Conservation (phyloP, 2,888 invertebrate genomes). For the Lomographa bimaculata region DNA sequence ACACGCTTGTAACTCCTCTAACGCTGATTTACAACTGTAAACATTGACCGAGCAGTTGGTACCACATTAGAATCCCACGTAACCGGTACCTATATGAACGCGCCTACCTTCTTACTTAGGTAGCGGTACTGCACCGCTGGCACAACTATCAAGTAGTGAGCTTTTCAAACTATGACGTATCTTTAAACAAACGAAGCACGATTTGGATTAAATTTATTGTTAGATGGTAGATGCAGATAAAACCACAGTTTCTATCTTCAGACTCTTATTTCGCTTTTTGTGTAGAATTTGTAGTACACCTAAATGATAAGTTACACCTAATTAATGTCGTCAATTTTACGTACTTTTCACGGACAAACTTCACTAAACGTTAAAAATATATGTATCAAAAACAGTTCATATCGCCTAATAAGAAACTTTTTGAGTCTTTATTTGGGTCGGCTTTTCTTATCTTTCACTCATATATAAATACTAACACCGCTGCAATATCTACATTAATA, state of each 20-base stretch:
- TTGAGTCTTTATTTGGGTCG: too few relatives aligned
- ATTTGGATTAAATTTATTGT: conserved; percentile 9
- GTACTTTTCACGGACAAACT: too few relatives aligned
- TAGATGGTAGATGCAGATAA: conserved; percentile 5
- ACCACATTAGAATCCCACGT: conserved; percentile 26
- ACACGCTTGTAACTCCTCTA: conserved; percentile 56
- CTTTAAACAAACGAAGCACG: conserved; percentile 9
- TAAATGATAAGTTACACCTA: too few relatives aligned
- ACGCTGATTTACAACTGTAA: conserved; percentile 32
- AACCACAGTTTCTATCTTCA: conserved; percentile 7
- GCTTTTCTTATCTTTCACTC: too few relatives aligned
- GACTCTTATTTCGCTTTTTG: conserved; percentile 8
- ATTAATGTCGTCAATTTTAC: too few relatives aligned
- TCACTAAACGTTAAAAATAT: too few relatives aligned
- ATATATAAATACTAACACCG: too few relatives aligned
- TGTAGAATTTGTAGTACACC: too few relatives aligned
- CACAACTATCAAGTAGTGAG: conserved; percentile 13
- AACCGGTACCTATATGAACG: conserved; percentile 12
- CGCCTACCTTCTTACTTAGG: conserved; percentile 3
- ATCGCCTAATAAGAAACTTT: too few relatives aligned
- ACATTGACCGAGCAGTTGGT: conserved; percentile 31
- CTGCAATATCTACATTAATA: too few relatives aligned
- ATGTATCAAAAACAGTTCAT: too few relatives aligned
- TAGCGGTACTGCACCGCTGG: conserved; percentile 4
- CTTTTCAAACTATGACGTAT: conserved; percentile 2